phyloP scores from a whole-genome alignment of 2,888 invertebrate genomes.

The Drosophila prostipennis region DNA sequence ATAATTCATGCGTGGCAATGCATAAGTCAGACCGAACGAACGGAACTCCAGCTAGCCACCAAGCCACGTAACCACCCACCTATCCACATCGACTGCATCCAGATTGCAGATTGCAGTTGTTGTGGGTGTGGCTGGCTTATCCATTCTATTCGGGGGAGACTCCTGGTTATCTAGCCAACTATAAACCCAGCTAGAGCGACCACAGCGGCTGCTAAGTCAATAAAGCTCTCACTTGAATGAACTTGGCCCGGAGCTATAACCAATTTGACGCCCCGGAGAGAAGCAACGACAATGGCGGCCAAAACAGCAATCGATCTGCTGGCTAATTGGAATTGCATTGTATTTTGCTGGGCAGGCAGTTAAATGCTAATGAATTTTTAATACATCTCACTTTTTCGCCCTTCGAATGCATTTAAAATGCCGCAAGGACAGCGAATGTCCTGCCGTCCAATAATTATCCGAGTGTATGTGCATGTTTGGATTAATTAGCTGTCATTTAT shows the following conservation, averaged over 20 bases:
- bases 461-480: constrained; percentile 15
- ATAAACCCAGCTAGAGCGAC: constrained; percentile 2
- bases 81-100: constrained; percentile 5
- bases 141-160: constrained; percentile 36
- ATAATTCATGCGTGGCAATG: constrained; percentile 76
- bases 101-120: constrained; percentile 24
- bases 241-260: constrained; percentile 1
- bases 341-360: constrained; percentile 6
- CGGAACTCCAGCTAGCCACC: constrained; percentile 2
- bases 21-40: constrained; percentile 61
- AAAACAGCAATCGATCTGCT: constrained; percentile 34
- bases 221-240: constrained; percentile 22
- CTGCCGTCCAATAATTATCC: constrained; percentile 11
- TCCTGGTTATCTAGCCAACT: constrained; percentile 22
- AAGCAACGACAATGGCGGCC: constrained; percentile 8
- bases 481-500: constrained; percentile 75
- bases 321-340: constrained; percentile 49
- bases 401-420: constrained; percentile 63
- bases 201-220: constrained; percentile 15
- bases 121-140: constrained; percentile 26
- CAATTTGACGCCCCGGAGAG: constrained; percentile 11
- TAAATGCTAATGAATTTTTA: constrained; percentile 69
- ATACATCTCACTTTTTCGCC: constrained; percentile 55
- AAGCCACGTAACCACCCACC: background rate
- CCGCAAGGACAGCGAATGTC: constrained; percentile 58